Percentiles rank a stretch among this genome's conserved stretches.
phyloP scores from a whole-genome alignment of 1,140 invertebrate species.

The Uloborus diversus region DNA sequence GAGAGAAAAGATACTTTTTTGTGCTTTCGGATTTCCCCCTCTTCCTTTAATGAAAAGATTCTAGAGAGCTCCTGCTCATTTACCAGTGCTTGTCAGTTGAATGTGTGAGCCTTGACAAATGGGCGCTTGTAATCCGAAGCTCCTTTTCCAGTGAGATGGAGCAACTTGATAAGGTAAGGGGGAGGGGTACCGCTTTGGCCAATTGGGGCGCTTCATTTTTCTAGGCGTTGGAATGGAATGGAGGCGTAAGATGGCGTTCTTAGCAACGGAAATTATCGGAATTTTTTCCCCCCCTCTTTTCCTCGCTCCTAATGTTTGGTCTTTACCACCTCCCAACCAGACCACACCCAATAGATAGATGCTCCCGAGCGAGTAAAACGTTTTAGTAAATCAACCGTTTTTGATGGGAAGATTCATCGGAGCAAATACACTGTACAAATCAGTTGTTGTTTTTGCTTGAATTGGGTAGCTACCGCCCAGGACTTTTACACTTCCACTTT shows the following conservation, averaged over 20 bases:
- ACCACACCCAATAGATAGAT: slow-evolving; percentile 22
- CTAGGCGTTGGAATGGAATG: slow-evolving; percentile 43
- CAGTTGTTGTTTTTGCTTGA: too few relatives aligned
- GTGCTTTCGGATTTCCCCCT: background rate
- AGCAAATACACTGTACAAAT: too few relatives aligned
- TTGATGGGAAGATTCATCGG: background rate
- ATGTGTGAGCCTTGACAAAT: slow-evolving; percentile 49
- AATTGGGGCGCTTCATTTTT: slow-evolving; percentile 45
- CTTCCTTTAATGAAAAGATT: slow-evolving; percentile 31
- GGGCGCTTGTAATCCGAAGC: slow-evolving; percentile 42
- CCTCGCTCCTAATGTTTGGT: background rate
- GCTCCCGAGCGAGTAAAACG: background rate
- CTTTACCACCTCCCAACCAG: slow-evolving; percentile 19
- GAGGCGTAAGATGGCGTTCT: slow-evolving; percentile 44
- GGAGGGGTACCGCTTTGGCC: slow-evolving; percentile 48
- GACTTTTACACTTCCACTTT: too few relatives aligned
- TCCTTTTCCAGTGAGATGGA: slow-evolving; percentile 25
- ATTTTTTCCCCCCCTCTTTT: slow-evolving; percentile 4
- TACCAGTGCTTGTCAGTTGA: slow-evolving; percentile 35
- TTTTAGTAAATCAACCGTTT: slow-evolving; percentile 26
- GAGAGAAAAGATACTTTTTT: background rate
- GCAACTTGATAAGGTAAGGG: slow-evolving; percentile 45
- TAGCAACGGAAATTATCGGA: slow-evolving; percentile 48
- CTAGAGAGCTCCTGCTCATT: slow-evolving; percentile 29
- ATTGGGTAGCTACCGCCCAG: too few relatives aligned